Conservation (phyloP, 2,888 invertebrate species). For the Chromoteleia sp. region DNA sequence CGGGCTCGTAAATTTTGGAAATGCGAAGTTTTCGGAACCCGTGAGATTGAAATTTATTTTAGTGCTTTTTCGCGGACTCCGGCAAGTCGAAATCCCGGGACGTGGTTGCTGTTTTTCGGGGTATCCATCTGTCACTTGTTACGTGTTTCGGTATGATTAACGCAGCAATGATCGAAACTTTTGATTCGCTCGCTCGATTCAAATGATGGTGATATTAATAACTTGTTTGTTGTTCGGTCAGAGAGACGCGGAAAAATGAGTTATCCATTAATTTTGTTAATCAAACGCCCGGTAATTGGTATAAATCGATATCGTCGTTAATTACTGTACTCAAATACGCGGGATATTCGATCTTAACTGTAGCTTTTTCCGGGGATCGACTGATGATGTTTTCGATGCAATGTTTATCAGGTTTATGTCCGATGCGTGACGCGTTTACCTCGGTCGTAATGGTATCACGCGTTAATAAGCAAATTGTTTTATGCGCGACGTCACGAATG, state of each 20-base stretch:
- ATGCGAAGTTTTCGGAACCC: conserved; percentile 22
- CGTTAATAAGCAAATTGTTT: conserved; percentile 34
- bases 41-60: conserved; percentile 50
- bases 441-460: conserved; percentile 14
- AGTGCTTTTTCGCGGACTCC: conserved; percentile 31
- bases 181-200: no score
- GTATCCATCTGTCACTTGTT: conserved; percentile 29
- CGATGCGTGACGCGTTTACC: conserved; percentile 22
- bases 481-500: neutral
- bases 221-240: conserved; percentile 10
- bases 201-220: neutral
- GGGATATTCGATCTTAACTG: conserved; percentile 22
- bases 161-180: conserved; percentile 3
- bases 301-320: conserved; percentile 13
- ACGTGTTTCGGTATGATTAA: conserved; percentile 27
- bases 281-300: conserved; percentile 15
- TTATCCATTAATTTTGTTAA: conserved; percentile 1
- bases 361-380: conserved; percentile 16
- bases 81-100: conserved; percentile 17
- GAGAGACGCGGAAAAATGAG: neutral
- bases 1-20: conserved; percentile 32
- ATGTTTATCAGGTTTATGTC: conserved; percentile 36
- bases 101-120: conserved; percentile 8
- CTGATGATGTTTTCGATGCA: conserved; percentile 3
- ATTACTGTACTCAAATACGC: conserved; percentile 14